Evolutionary conservation across 1,140 invertebrate genomes (phyloP), one percentile per base, ranked within the genome.

Genomic region (Steinernema feltiae): DNA sequence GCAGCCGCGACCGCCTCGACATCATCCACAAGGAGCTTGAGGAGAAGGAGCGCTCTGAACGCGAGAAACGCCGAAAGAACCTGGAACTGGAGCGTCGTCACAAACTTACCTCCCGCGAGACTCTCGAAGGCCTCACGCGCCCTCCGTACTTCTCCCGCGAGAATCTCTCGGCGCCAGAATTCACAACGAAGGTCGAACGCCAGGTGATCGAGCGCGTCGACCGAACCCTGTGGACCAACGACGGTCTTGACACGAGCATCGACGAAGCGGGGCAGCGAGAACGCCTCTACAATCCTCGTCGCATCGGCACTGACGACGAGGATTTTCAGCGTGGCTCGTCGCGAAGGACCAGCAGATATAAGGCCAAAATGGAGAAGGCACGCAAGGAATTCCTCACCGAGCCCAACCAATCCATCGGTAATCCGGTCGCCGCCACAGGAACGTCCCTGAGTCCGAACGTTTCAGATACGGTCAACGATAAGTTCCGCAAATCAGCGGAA

Each of bases 141-240:
- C 78, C 79, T 48, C 82, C 86, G 29, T 85, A 85, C 77, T 85
- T 80, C 73, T 82, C 83, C n/a, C 74, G 81, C 12, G 84, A 85
- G 69, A 84, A 84, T 69, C 69, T 84, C 27, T 73, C 73, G 32
- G 32, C 32, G n/a, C 80, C 82, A 32, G 83, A 86, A 70, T 69
- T 85, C 1, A 85, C 85, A n/a, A 85, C 84, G 1, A 85, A 85
- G 69, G 82, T 83, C 21, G 73, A 76, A 30, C 73, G 70, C 69
- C 76, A 80, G 63, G 83, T 85, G 17, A 85, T 85, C 48, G 84
- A 85, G 53, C 78, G 84, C n/a, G 81, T 85, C 46, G 85, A 86
- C 31, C 74, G 82, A 24, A 85, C 86, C 29, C 48, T 87, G 0
- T 87, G 83, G 83, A 85, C 86, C 32, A 53, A 78, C 2, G 78